Evolutionary conservation across 2,888 invertebrate genomes (phyloP).

Genomic region (Tachina fera): DNA sequence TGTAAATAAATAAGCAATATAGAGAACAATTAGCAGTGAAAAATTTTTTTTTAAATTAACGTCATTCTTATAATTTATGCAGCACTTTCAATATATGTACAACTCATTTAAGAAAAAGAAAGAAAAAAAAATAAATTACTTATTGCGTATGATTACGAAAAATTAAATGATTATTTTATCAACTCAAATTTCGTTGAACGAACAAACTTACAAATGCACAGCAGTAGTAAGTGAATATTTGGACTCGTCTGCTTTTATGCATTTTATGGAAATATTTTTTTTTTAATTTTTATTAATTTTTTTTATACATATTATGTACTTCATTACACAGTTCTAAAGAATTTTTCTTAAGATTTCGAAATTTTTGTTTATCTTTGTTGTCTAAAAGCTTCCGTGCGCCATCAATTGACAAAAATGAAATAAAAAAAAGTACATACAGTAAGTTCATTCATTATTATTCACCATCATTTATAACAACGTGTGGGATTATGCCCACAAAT

Average conservation of each 20-base stretch:
- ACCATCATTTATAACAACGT: constrained; percentile 39
- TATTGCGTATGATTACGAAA: constrained; percentile 23
- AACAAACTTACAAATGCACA: not conserved
- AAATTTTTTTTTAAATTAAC: too few species aligned
- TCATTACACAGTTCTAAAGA: constrained; percentile 58
- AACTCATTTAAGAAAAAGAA: constrained; percentile 5
- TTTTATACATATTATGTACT: constrained; percentile 16
- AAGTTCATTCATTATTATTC: constrained; percentile 68
- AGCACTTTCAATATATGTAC: not conserved
- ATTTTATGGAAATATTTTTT: constrained; percentile 31
- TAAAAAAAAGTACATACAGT: constrained; percentile 2
- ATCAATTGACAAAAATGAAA: constrained; percentile 51
- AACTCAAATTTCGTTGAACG: constrained; percentile 22
- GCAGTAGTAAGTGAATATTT: not conserved
- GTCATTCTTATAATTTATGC: not conserved
- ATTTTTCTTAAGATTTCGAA: constrained; percentile 62
- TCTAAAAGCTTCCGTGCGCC: constrained; percentile 64
- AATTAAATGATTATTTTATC: constrained; percentile 27
- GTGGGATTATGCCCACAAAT: constrained; percentile 40
- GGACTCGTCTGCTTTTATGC: constrained; percentile 34
- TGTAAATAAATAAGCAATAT: not conserved
- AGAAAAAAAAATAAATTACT: constrained; percentile 11
- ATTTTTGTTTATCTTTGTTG: constrained; percentile 53
- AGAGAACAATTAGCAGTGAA: not conserved
- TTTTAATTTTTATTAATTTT: constrained; percentile 6